Conservation (phyloP, 2,888 invertebrate genomes). For the Isotomurus palustris region DNA sequence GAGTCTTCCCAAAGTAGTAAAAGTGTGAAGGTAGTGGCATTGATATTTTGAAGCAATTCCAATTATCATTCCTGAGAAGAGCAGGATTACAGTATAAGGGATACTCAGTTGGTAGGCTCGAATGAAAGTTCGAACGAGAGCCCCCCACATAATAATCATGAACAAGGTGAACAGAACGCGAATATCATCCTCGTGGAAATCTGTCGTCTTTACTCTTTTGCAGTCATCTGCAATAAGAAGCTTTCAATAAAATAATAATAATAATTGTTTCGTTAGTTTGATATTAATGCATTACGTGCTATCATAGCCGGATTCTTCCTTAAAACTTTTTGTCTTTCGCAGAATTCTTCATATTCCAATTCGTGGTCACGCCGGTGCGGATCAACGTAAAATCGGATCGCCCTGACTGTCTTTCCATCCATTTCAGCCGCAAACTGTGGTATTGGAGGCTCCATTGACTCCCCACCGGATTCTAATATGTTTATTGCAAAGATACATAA, state of each 20-base stretch:
- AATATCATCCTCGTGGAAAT: slow-evolving; percentile 32
- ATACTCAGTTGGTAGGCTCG: slow-evolving; percentile 42
- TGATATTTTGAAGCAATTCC: slow-evolving; percentile 44
- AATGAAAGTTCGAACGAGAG: slow-evolving; percentile 36
- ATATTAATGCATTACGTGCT: background rate
- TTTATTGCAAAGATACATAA: too few relatives aligned
- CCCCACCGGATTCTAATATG: too few relatives aligned
- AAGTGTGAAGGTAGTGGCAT: slow-evolving; percentile 32
- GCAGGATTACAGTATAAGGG: slow-evolving; percentile 51
- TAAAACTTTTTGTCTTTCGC: slow-evolving; percentile 10
- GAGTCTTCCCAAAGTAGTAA: slow-evolving; percentile 36
- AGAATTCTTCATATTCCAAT: slow-evolving; percentile 26
- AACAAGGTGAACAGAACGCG: slow-evolving; percentile 40
- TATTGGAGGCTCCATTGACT: too few relatives aligned
- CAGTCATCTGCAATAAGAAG: slow-evolving; percentile 32
- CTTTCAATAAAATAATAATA: too few relatives aligned
- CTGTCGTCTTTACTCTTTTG: slow-evolving; percentile 14
- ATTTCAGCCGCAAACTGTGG: too few relatives aligned
- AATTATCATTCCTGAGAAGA: slow-evolving; percentile 49
- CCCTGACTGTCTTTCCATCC: too few relatives aligned
- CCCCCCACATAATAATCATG: slow-evolving; percentile 39
- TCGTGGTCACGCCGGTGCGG: too few relatives aligned
- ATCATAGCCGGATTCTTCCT: slow-evolving; percentile 11
- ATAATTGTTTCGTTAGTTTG: too few relatives aligned
- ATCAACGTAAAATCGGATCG: too few relatives aligned